phyloP scores from a whole-genome alignment of 2,888 invertebrate genomes.

The Eristalis arbustorum region DNA sequence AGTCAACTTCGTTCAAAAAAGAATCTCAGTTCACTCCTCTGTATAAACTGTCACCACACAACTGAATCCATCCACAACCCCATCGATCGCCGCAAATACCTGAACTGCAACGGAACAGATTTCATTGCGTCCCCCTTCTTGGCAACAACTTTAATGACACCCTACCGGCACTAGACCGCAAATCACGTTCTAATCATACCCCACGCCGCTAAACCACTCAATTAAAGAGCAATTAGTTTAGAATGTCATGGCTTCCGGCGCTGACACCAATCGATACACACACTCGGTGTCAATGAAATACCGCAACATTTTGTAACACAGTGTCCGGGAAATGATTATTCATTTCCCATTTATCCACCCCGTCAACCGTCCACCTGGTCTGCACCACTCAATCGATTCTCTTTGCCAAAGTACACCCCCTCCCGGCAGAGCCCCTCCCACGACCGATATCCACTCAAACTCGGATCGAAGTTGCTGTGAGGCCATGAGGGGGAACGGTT shows the following conservation, averaged over 20 bases:
- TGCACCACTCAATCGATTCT: background rate
- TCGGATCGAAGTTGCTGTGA: conserved; percentile 10
- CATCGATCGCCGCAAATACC: background rate
- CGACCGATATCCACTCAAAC: conserved; percentile 20
- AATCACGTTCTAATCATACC: conserved; percentile 8
- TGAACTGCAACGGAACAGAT: background rate
- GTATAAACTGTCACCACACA: too few species aligned
- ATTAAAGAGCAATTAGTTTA: conserved; percentile 36
- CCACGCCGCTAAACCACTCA: background rate
- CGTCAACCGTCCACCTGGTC: background rate
- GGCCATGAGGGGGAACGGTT: background rate
- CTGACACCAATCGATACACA: background rate
- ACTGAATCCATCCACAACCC: background rate
- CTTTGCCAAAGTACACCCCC: background rate
- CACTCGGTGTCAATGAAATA: conserved; percentile 3
- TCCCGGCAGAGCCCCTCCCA: background rate
- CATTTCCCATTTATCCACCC: too few species aligned
- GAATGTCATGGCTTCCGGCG: background rate
- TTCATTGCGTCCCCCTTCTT: background rate
- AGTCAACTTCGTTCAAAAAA: too few species aligned
- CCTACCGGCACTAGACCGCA: background rate
- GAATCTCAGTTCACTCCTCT: too few species aligned
- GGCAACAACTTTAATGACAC: background rate
- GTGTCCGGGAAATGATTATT: too few species aligned
- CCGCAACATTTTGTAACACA: conserved; percentile 14